These are phyloP conservation scores for Microdon myrmicae DNA, from an alignment of 2,888 invertebrate genomes.

Conservation along the genomic window DNA sequence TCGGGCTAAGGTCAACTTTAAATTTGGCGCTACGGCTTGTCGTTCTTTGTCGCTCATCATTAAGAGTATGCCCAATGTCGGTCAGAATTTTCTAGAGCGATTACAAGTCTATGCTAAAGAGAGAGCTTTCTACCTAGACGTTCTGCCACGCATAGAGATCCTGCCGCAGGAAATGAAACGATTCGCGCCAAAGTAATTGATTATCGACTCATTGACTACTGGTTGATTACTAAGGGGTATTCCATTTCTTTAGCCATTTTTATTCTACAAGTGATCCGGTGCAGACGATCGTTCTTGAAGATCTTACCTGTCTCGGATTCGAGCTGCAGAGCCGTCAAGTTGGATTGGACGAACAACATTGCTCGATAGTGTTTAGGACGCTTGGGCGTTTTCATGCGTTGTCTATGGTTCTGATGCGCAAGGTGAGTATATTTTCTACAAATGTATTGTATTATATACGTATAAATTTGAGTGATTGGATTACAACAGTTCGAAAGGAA, in stretches of 20 bases:
- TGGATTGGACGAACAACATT: conserved; percentile 69
- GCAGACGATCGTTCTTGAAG: conserved; percentile 62
- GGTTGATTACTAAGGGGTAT: no score
- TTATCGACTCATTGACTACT: conserved; percentile 58
- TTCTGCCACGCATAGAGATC: conserved; percentile 66
- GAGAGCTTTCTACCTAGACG: conserved; percentile 65
- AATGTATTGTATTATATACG: no score
- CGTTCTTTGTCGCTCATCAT: conserved; percentile 55
- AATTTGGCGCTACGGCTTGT: conserved; percentile 36
- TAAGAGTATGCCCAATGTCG: conserved; percentile 62
- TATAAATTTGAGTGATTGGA: no score
- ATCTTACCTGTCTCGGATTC: conserved; percentile 68
- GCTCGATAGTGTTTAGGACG: conserved; percentile 67
- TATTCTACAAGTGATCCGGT: conserved; percentile 61
- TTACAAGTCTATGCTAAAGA: conserved; percentile 67
- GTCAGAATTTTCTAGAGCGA: conserved; percentile 65
- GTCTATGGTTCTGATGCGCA: conserved; percentile 68
- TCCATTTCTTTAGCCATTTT: conserved; percentile 56
- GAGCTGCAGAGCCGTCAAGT: conserved; percentile 68
- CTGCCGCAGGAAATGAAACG: conserved; percentile 63
- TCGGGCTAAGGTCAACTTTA: conserved; percentile 57
- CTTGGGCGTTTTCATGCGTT: conserved; percentile 70
- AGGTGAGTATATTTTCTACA: no score
- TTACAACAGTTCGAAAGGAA: no score
- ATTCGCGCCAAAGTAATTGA: conserved; percentile 54